Conservation (phyloP, 2,113 vertebrate genomes). For the Coracopsis vasa region DNA sequence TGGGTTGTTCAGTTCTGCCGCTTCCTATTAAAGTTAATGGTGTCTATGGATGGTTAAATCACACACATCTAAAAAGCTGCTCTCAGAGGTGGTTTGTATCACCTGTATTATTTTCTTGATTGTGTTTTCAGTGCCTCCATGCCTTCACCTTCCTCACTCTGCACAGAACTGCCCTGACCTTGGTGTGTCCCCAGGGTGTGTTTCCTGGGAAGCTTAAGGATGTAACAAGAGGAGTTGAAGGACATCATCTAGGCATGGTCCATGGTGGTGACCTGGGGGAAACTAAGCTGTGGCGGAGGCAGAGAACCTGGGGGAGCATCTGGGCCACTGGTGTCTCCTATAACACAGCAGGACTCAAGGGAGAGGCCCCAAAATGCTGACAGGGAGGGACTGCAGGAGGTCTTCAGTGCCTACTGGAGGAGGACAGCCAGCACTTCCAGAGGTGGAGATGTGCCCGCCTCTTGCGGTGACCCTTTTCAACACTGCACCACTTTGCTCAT, state of each 20-base stretch:
- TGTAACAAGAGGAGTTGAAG: not conserved
- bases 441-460: not conserved
- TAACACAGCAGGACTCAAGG: not conserved
- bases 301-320: not conserved
- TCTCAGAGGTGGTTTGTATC: not conserved
- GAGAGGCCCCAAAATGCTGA: not conserved
- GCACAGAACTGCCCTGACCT: not conserved
- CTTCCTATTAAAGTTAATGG: not conserved
- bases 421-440: not conserved
- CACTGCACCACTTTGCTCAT: not conserved
- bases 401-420: not conserved
- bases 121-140: not conserved
- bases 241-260: not conserved
- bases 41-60: not conserved
- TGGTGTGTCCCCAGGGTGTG: rapidly evolving
- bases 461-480: not conserved
- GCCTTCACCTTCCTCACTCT: not conserved
- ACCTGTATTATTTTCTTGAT: not conserved
- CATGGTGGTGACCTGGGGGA: rapidly evolving
- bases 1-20: not conserved
- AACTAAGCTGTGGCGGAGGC: not conserved
- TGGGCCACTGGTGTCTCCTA: not conserved
- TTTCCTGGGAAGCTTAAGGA: not conserved
- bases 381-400: rapidly evolving
- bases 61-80: not conserved